Evolutionary conservation across 1,140 invertebrate genomes (phyloP).

Genomic region (Bombus waltoni): DNA sequence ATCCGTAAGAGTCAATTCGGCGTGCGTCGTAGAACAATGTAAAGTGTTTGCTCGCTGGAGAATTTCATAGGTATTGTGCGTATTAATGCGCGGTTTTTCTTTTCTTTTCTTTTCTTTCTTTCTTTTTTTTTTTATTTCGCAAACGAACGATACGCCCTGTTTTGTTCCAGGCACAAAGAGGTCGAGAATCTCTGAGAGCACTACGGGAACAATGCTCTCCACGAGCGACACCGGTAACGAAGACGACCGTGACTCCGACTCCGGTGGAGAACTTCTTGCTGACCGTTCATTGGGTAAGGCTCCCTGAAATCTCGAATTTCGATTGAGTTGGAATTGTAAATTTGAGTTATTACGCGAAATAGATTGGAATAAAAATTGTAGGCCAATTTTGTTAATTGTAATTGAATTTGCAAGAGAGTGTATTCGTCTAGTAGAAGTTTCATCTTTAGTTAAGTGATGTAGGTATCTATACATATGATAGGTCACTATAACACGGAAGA

Average conservation of each 20-base stretch:
- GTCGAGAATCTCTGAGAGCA: slow-evolving; percentile 61
- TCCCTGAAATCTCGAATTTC: neutral
- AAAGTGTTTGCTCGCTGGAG: slow-evolving; percentile 49
- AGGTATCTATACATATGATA: neutral
- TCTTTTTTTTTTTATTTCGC: neutral
- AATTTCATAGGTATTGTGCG: slow-evolving; percentile 54
- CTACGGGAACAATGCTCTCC: slow-evolving; percentile 84
- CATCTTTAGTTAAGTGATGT: too few species aligned
- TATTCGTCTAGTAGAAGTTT: neutral
- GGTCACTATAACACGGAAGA: neutral
- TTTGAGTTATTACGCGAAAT: neutral
- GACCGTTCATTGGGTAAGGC: slow-evolving; percentile 62
- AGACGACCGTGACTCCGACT: slow-evolving; percentile 83
- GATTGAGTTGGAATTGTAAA: neutral
- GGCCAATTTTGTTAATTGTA: neutral
- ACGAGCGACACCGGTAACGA: slow-evolving; percentile 80
- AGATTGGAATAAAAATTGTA: neutral
- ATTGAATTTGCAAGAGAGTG: neutral
- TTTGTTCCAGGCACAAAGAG: slow-evolving; percentile 80
- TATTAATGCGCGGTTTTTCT: slow-evolving; percentile 41
- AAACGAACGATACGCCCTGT: slow-evolving; percentile 48
- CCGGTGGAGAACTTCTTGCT: slow-evolving; percentile 75
- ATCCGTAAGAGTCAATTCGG: slow-evolving; percentile 51
- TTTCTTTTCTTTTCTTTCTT: slow-evolving; percentile 12
- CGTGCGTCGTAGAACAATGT: slow-evolving; percentile 53